Conservation (phyloP, 1,140 invertebrate species). For the Potamilus streckersoni region DNA sequence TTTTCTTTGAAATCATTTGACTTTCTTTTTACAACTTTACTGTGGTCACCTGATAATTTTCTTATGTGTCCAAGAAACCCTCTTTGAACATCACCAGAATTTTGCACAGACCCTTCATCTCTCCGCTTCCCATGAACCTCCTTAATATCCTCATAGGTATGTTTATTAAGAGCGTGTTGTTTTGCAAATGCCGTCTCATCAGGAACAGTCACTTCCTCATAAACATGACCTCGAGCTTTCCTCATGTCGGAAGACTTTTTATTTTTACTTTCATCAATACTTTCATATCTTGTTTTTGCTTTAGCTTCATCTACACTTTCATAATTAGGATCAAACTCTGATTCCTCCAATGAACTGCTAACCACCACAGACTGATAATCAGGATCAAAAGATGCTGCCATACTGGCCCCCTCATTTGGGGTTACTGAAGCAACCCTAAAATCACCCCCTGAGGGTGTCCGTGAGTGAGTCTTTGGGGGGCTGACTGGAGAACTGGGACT, state of each 20-base stretch:
- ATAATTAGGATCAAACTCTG: slow-evolving; percentile 54
- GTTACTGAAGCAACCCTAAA: slow-evolving; percentile 16
- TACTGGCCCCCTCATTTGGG: slow-evolving; percentile 17
- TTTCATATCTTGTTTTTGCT: slow-evolving; percentile 32
- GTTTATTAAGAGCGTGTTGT: slow-evolving; percentile 18
- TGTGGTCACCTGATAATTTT: slow-evolving; percentile 20
- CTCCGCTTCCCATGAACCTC: slow-evolving; percentile 11
- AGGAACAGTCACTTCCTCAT: slow-evolving; percentile 25
- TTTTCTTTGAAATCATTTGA: slow-evolving; percentile 21
- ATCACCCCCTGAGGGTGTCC: slow-evolving; percentile 20
- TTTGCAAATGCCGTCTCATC: slow-evolving; percentile 12
- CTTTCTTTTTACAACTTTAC: slow-evolving; percentile 24
- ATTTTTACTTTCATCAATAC: slow-evolving; percentile 22
- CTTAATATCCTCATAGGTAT: slow-evolving; percentile 26
- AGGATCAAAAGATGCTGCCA: slow-evolving; percentile 29
- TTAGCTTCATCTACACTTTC: slow-evolving; percentile 53
- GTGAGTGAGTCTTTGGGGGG: slow-evolving; percentile 8
- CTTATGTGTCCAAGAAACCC: slow-evolving; percentile 15
- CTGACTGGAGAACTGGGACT: not conserved
- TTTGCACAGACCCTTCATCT: not conserved
- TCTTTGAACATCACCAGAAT: not conserved
- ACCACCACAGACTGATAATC: slow-evolving; percentile 45
- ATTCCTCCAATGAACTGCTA: slow-evolving; percentile 28
- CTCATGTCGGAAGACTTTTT: slow-evolving; percentile 12
- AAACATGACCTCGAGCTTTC: slow-evolving; percentile 29